Evolutionary conservation across 2,888 invertebrate species (phyloP).

Genomic region (Galerucella nymphaeae): DNA sequence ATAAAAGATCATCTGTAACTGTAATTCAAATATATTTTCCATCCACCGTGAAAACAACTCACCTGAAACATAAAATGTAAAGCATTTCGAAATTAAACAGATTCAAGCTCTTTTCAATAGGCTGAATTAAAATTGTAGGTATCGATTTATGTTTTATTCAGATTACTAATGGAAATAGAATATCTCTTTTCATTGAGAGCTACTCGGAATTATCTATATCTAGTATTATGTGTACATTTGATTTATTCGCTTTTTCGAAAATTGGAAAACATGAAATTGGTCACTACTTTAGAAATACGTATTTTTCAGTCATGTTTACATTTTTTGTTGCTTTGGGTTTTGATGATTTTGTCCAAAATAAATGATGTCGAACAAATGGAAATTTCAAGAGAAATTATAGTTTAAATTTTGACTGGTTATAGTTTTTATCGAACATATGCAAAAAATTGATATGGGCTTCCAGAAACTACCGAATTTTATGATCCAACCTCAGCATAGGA

Average conservation of each 20-base stretch:
- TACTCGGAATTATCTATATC: not conserved
- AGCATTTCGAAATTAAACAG: not conserved
- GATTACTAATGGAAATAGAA: not conserved
- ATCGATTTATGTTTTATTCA: not conserved
- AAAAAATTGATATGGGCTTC: constrained; percentile 17
- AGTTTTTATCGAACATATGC: constrained; percentile 7
- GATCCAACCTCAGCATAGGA: constrained; percentile 28
- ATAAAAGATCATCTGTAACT: too few species aligned
- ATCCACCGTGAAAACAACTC: not conserved
- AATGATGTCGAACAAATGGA: too few species aligned
- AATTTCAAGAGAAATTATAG: too few species aligned
- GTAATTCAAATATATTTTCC: not conserved
- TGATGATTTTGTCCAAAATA: too few species aligned
- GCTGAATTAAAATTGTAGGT: not conserved
- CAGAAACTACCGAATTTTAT: constrained; percentile 34
- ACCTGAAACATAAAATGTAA: not conserved
- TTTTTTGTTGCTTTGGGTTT: too few species aligned
- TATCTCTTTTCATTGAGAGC: not conserved
- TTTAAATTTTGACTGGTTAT: constrained; percentile 6
- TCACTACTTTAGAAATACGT: too few species aligned
- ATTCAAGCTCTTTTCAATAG: too few species aligned
- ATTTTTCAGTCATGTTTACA: too few species aligned
- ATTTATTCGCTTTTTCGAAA: not conserved
- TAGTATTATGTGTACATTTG: not conserved
- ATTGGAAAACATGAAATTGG: not conserved